Percentiles rank a stretch among this genome's conserved stretches.
These are phyloP conservation scores for Mnemiopsis leidyi DNA, from an alignment of 37 sponge, comb jelly and placozoan genomes.

Conservation along the genomic window DNA sequence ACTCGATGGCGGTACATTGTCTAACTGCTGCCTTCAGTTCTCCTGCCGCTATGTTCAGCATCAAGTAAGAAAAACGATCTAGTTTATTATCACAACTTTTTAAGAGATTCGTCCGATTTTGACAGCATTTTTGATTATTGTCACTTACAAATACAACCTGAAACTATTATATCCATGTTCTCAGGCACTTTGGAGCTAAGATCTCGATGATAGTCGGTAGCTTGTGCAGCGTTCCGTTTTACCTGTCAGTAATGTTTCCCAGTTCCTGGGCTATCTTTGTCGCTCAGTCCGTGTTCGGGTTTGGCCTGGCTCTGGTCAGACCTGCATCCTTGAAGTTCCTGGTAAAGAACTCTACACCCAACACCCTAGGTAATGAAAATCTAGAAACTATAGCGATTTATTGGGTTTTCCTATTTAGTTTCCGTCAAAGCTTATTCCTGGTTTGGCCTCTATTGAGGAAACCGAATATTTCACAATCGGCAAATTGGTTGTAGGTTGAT, in stretches of 20 bases:
- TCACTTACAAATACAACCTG: too few species aligned
- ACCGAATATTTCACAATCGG: too few species aligned
- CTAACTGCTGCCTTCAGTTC: not conserved
- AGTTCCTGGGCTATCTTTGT: not conserved
- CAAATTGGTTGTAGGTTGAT: too few species aligned
- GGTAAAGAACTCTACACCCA: conserved; percentile 14
- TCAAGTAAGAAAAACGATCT: conserved; percentile 16
- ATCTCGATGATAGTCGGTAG: not conserved
- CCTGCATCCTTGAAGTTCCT: conserved; percentile 36
- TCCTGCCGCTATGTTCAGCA: conserved; percentile 20
- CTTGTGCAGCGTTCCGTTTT: not conserved
- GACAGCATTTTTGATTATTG: too few species aligned
- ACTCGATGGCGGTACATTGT: conserved; percentile 26
- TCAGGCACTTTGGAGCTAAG: conserved; percentile 35
- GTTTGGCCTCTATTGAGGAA: too few species aligned
- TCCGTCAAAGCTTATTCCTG: too few species aligned
- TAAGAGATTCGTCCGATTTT: too few species aligned
- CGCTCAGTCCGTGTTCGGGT: conserved; percentile 21
- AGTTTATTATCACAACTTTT: not conserved
- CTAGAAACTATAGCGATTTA: too few species aligned
- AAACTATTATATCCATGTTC: too few species aligned
- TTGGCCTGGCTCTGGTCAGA: conserved; percentile 19
- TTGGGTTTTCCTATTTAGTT: not conserved
- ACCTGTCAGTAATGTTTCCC: conserved; percentile 34
- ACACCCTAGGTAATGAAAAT: not conserved